phyloP scores from a whole-genome alignment of 2,113 vertebrate species.

The Macquaria australasica region DNA sequence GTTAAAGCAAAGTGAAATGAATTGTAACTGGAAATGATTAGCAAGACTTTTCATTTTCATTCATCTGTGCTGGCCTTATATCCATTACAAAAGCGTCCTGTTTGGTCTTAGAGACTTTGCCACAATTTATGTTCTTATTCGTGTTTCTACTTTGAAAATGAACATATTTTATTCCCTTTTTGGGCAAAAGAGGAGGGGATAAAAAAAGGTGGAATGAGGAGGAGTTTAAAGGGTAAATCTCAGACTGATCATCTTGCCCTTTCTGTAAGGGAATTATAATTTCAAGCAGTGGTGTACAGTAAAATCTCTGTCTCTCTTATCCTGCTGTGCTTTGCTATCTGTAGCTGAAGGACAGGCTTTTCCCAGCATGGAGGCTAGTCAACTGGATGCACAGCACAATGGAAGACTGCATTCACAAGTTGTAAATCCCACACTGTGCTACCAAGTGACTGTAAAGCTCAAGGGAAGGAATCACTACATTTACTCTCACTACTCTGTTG shows the following conservation, averaged over 20 bases:
- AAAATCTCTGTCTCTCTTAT: constrained; percentile 13
- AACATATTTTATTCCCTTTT: neutral
- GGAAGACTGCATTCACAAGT: neutral
- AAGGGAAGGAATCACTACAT: neutral
- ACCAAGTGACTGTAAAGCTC: constrained; percentile 23
- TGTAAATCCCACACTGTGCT: constrained; percentile 23
- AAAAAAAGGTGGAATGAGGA: neutral
- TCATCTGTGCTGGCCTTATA: neutral
- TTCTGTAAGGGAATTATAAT: constrained; percentile 5
- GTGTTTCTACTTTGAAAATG: neutral
- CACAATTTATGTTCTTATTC: neutral
- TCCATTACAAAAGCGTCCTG: neutral
- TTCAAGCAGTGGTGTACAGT: constrained; percentile 5
- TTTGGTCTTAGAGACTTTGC: neutral
- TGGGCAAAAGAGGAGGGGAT: neutral
- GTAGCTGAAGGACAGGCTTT: constrained; percentile 47
- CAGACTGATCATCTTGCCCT: neutral
- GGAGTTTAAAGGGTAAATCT: neutral
- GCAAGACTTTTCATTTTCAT: neutral
- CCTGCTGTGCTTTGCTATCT: constrained; percentile 37
- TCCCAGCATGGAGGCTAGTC: constrained; percentile 5
- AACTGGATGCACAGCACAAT: constrained; percentile 29
- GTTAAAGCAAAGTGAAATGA: constrained; percentile 16
- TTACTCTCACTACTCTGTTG: neutral
- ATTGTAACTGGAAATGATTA: constrained; percentile 22